Evolutionary conservation across 2,797 vertebrate species (phyloP).

Genomic region (Pipistrellus pygmaeus): DNA sequence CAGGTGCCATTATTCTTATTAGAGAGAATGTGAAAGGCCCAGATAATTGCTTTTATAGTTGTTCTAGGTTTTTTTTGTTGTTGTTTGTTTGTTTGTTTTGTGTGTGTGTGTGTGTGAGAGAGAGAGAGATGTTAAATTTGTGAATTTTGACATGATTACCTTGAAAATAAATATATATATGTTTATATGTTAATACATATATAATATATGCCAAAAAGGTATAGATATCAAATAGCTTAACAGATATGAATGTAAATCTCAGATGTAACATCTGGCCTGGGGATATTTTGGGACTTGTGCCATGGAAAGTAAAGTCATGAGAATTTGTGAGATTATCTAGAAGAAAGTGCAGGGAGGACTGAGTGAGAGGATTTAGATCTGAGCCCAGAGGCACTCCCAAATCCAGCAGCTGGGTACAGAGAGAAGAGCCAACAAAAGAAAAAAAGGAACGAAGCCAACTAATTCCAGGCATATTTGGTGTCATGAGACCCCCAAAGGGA

Average conservation of each 20-base stretch:
- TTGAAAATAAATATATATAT: background rate
- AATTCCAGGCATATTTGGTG: background rate
- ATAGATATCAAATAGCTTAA: background rate
- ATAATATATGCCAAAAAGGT: background rate
- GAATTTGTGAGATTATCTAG: background rate
- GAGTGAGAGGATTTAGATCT: background rate
- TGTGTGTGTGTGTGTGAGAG: background rate
- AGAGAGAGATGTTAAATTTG: background rate
- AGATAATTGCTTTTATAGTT: background rate
- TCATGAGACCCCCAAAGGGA: background rate
- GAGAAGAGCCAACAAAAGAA: background rate
- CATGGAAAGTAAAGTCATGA: background rate
- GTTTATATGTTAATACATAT: too few relatives aligned
- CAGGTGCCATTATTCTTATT: background rate
- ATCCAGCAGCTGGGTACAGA: background rate
- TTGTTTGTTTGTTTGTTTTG: background rate
- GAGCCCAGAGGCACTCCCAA: background rate
- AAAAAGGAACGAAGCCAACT: background rate
- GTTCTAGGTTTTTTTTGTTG: background rate
- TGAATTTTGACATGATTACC: background rate
- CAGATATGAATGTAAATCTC: background rate
- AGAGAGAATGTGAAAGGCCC: background rate
- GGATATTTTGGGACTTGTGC: background rate
- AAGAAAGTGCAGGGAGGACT: background rate
- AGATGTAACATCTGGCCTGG: background rate